A percentile compares a stretch with the other conserved stretches of the same genome.
Evolutionary conservation across 2,888 invertebrate genomes (phyloP).

Genomic region (Helobdella robusta): DNA sequence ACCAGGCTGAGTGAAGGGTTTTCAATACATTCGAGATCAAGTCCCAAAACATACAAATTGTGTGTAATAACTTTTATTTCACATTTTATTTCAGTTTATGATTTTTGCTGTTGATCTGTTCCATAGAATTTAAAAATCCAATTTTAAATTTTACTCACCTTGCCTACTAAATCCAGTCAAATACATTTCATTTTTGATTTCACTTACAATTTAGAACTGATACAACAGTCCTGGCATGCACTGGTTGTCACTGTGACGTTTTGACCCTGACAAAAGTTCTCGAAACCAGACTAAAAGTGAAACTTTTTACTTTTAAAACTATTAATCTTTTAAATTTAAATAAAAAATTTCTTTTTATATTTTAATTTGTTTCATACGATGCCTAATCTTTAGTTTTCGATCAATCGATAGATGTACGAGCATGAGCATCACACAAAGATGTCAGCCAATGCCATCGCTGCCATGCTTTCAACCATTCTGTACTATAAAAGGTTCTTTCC

Average conservation of each 20-base stretch:
- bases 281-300: slow-evolving; percentile 71
- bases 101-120: too few species aligned
- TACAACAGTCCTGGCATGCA: slow-evolving; percentile 78
- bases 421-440: slow-evolving; percentile 87
- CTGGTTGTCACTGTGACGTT: slow-evolving; percentile 96
- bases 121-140: too few species aligned
- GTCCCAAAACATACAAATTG: slow-evolving; percentile 74
- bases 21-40: slow-evolving; percentile 76
- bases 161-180: too few species aligned
- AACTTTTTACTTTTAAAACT: background rate
- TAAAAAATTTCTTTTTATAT: background rate
- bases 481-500: slow-evolving; percentile 97
- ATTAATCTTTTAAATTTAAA: background rate
- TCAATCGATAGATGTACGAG: slow-evolving; percentile 63
- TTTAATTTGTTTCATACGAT: background rate
- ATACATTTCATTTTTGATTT: too few species aligned
- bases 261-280: slow-evolving; percentile 76
- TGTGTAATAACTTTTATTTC: slow-evolving; percentile 33
- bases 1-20: slow-evolving; percentile 83
- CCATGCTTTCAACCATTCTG: slow-evolving; percentile 87
- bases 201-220: slow-evolving; percentile 54
- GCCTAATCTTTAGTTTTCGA: too few species aligned
- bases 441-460: slow-evolving; percentile 82
- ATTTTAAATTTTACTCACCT: too few species aligned
- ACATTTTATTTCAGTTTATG: too few species aligned